Base-by-base conservation (phyloP, 1,140 invertebrate genomes). In the honey bee (Apis mellifera) region DNA sequence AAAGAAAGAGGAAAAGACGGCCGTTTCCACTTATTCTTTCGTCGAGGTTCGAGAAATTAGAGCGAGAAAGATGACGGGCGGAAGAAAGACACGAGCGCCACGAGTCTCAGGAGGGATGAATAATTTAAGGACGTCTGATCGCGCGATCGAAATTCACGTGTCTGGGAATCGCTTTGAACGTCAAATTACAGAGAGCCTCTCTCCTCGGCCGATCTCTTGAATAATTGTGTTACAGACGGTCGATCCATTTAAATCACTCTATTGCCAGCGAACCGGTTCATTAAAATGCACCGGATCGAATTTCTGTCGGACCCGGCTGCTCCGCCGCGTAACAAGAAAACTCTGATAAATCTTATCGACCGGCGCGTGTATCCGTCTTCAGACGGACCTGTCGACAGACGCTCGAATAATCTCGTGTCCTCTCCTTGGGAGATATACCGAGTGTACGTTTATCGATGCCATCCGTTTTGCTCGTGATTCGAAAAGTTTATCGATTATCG, bases 211-310 rank as follows among this genome's bases (percentile, higher is more conserved):
- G 86, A 88, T 88, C 86, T 80, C 86, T 82, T 82, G 86, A 87
- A 87, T 87, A 88, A 88, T 88, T 88, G 80, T 84, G 73, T 88
- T 88, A 88, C 84, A 83, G 86, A 88, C 86, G 83, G 85, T 87
- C 85, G 84, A 88, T 88, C 86, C 83, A 87, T 87, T 87, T 88
- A 87, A 88, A 87, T 88, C 86, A 87, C 83, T 88, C 86, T 76
- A 88, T 87, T 78, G 85, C 82, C 74, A 70, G 75, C 86, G 82
- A 85, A 83, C 87, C 55, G 86, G 83, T 88, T 87, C 86, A 88
- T 88, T 88, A 88, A 87, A 88, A 88, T 87, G 86, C 86, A 82
- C 62, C 86, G 66, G 68, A 88, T 84, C 83, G 86, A 84, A 87
- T 84, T 88, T 80, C 85, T 87, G 74, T 86, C 86, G 84, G 77